Conservation (phyloP, 2,113 vertebrate species). For the Semnornis frantzii region DNA sequence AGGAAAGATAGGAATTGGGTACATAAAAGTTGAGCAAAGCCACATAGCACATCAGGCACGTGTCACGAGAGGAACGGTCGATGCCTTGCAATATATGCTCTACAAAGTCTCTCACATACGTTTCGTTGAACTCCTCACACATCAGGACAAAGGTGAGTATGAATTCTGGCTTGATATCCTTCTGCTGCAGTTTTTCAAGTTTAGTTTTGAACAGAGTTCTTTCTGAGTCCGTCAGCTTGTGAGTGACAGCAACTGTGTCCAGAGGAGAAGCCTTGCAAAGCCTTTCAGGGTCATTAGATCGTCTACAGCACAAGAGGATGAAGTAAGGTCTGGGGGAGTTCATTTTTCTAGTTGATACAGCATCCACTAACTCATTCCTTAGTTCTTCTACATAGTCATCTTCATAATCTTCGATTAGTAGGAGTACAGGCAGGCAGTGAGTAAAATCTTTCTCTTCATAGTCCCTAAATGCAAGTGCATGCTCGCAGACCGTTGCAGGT, state of each 20-base stretch:
- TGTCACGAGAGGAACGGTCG: slow-evolving; percentile 62
- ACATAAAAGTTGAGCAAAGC: slow-evolving; percentile 84
- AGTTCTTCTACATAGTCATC: slow-evolving; percentile 81
- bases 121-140: slow-evolving; percentile 76
- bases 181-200: slow-evolving; percentile 65
- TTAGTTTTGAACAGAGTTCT: slow-evolving; percentile 77
- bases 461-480: slow-evolving; percentile 78
- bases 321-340: slow-evolving; percentile 71
- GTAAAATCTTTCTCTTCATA: slow-evolving; percentile 78
- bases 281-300: slow-evolving; percentile 76
- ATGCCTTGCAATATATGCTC: slow-evolving; percentile 74
- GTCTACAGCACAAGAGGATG: slow-evolving; percentile 80
- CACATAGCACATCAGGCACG: slow-evolving; percentile 76
- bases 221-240: slow-evolving; percentile 77
- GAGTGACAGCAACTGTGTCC: slow-evolving; percentile 82
- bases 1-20: slow-evolving; percentile 81
- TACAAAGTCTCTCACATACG: slow-evolving; percentile 74
- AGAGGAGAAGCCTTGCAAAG: slow-evolving; percentile 70
- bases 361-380: slow-evolving; percentile 70
- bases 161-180: slow-evolving; percentile 65
- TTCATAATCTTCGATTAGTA: slow-evolving; percentile 82
- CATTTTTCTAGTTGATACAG: slow-evolving; percentile 66
- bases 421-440: slow-evolving; percentile 78
- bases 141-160: slow-evolving; percentile 86
- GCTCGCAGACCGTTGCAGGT: slow-evolving; percentile 65